Base-by-base conservation (phyloP, 2,888 invertebrate species). In the Zelleria hepariella region DNA sequence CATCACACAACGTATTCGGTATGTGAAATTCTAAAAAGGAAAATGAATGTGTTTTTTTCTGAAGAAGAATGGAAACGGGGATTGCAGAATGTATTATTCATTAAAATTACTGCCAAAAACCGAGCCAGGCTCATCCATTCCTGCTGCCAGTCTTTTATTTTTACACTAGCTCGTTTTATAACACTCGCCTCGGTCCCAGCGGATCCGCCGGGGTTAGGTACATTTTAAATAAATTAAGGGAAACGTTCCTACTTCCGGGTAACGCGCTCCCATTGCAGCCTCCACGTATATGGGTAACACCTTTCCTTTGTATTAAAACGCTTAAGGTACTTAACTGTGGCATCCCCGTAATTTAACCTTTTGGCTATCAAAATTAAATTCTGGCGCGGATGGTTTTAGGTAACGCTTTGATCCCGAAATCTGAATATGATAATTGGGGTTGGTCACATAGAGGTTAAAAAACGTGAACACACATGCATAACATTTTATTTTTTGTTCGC, bases 401-500 rank as follows among this genome's bases (percentile, higher is more conserved):
- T 15, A 42, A 42, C 32, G 32, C 32, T 42, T 42, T 42, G 32
- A 42, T 42, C 32, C 32, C 32, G 15, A 42, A 42, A 42, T 42
- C 32, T 42, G 32, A 42, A 42, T 42, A 7, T 42, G 32, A 42
- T 32, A 32, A 32, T 42, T 3, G 32, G 15, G 32, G 32, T 10
- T 42, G 32, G 32, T 42, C 32, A 42, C 15, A 42, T 15, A 42
- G 32, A 42, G 10, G 7, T 32, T 32, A 10, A 42, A 42, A 42
- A 42, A 42, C 15, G 6, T 10, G 3, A 10, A 10, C 32, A 42
- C 15, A 42, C 32, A 20, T 18, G n/a, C 18, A 8, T n/a, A 49
- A 4, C 20, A 21, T 20, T n/a, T 10, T 48, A 49, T 52, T 23
- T 58, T 58, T 58, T 58, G 18, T 49, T 21, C 5, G 56, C 92